Evolutionary conservation across 2,888 invertebrate genomes (phyloP).

Genomic region (Lissonota sp.): DNA sequence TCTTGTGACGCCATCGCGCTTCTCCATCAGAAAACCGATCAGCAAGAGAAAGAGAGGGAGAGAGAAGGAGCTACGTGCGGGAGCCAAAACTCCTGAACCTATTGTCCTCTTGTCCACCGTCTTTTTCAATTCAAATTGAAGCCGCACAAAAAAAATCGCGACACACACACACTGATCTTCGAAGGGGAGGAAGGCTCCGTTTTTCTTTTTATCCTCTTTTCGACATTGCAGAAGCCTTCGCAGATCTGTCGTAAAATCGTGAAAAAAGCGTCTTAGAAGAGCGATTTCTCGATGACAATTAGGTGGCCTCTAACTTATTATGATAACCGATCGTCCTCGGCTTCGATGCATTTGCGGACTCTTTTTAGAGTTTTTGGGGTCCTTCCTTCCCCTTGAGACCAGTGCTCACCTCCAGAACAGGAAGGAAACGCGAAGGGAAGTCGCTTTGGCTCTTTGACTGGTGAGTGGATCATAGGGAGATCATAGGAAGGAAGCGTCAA

Average conservation of each 20-base stretch:
- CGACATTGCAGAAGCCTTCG: not conserved
- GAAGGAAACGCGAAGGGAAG: not conserved
- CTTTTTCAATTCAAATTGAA: constrained; percentile 83
- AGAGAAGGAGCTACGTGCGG: constrained; percentile 54
- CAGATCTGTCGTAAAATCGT: too few relatives aligned
- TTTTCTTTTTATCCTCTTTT: constrained; percentile 66
- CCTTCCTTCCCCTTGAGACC: too few relatives aligned
- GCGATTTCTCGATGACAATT: too few relatives aligned
- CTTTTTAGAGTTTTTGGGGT: too few relatives aligned
- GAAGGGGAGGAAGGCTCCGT: constrained; percentile 38
- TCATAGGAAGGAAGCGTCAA: constrained; percentile 9
- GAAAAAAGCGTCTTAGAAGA: too few relatives aligned
- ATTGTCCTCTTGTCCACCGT: constrained; percentile 82
- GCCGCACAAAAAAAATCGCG: constrained; percentile 79
- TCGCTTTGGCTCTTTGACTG: constrained; percentile 29
- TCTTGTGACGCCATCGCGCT: constrained; percentile 64
- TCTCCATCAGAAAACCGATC: constrained; percentile 11
- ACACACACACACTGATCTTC: constrained; percentile 70
- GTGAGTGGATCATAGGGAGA: constrained; percentile 24
- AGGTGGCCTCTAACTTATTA: too few relatives aligned
- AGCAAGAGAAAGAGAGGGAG: constrained; percentile 15
- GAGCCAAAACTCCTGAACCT: constrained; percentile 77
- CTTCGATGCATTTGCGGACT: too few relatives aligned
- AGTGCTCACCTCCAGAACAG: not conserved
- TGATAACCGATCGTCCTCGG: too few relatives aligned